Evolutionary conservation across 53 echinoderm and acorn worm species (phyloP).

Genomic region (Arbacia lixula): DNA sequence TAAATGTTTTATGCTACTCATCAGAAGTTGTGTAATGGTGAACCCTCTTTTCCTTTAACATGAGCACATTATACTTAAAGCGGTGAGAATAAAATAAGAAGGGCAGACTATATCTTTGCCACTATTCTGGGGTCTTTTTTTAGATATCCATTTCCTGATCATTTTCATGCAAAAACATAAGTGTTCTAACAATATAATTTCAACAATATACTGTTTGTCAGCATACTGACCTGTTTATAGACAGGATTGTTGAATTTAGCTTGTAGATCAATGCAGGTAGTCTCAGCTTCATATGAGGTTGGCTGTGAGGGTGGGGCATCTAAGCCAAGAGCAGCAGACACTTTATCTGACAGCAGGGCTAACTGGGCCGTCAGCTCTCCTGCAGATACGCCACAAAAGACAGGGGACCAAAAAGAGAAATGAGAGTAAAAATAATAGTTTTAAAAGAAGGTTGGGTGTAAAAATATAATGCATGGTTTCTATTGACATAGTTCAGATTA

Average conservation of each 20-base stretch:
- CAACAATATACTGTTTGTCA: neutral
- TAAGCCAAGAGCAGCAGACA: conserved; percentile 21
- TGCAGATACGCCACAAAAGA: too few relatives aligned
- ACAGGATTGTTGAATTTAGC: too few relatives aligned
- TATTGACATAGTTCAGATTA: too few relatives aligned
- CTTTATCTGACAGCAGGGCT: conserved; percentile 11
- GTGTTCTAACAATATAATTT: neutral
- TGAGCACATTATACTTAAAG: too few relatives aligned
- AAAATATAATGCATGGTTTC: too few relatives aligned
- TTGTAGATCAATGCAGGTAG: neutral
- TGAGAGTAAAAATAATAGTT: too few relatives aligned
- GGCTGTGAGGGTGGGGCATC: conserved; percentile 35
- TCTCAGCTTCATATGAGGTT: neutral
- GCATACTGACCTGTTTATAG: neutral
- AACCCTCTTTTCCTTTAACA: too few relatives aligned
- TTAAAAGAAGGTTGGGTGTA: too few relatives aligned
- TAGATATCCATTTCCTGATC: neutral
- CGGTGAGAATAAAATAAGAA: neutral
- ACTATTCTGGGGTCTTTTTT: too few relatives aligned
- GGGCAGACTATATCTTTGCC: neutral
- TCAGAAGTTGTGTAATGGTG: too few relatives aligned
- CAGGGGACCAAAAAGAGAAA: too few relatives aligned
- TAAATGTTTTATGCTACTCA: too few relatives aligned
- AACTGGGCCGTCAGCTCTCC: conserved; percentile 49
- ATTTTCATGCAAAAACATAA: neutral